Conservation (phyloP, 2,888 invertebrate species). For the Mycogona germanica region DNA sequence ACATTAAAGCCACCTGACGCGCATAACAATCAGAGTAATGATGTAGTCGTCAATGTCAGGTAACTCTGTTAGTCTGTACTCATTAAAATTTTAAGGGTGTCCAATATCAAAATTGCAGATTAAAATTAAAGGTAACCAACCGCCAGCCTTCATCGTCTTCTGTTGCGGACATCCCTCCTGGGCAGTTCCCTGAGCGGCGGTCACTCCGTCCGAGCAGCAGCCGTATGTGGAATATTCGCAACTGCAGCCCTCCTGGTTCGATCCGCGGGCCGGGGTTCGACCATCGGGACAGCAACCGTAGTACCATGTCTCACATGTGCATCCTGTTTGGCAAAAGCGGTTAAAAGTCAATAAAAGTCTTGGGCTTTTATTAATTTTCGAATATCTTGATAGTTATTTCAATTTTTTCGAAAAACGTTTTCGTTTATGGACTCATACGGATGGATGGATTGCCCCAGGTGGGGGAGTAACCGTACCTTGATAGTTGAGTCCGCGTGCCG, state of each 20-base stretch:
- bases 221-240: conserved; percentile 17
- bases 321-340: no score
- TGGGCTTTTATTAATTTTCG: not conserved
- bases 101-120: no score
- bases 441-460: no score
- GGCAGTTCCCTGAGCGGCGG: conserved; percentile 48
- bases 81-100: no score
- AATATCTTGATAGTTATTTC: not conserved
- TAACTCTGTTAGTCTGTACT: no score
- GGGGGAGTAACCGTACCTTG: no score
- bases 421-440: no score
- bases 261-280: conserved; percentile 24
- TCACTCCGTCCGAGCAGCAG: conserved; percentile 52
- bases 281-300: conserved; percentile 44
- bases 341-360: not conserved
- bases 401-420: no score
- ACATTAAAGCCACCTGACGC: no score
- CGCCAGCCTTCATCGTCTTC: conserved; percentile 53
- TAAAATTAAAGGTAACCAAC: no score
- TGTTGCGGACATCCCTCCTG: conserved; percentile 48
- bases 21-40: no score
- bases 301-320: conserved; percentile 47
- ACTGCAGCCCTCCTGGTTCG: conserved; percentile 25
- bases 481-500: conserved; percentile 49
- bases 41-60: no score